Evolutionary conservation across 2,797 vertebrate species (phyloP).

Genomic region (Antrozous pallidus): DNA sequence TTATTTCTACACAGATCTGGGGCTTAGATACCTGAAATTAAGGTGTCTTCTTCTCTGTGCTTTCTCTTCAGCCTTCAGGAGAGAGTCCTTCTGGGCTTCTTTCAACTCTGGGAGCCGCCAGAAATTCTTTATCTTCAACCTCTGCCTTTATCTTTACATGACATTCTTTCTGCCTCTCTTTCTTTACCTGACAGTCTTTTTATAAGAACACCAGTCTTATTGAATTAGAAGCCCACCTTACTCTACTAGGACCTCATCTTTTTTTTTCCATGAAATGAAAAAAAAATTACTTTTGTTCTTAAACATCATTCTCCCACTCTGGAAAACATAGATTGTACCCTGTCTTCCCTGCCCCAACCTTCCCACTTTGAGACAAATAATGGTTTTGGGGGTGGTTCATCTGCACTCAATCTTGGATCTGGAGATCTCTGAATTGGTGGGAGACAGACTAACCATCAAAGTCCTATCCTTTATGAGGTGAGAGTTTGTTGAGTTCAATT

Average conservation of each 20-base stretch:
- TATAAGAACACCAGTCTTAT: neutral
- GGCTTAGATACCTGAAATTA: neutral
- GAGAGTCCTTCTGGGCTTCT: neutral
- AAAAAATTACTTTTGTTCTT: conserved; percentile 68
- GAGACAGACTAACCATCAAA: conserved; percentile 31
- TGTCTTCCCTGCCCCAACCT: neutral
- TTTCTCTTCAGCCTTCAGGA: neutral
- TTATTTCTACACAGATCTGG: neutral
- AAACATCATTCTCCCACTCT: conserved; percentile 60
- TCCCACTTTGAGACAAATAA: conserved; percentile 52
- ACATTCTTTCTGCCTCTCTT: neutral
- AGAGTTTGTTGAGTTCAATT: conserved; percentile 71
- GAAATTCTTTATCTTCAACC: neutral
- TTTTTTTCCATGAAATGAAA: conserved; percentile 73
- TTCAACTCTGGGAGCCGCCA: neutral
- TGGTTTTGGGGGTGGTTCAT: conserved; percentile 5
- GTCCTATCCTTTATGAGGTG: conserved; percentile 60
- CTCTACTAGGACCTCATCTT: neutral
- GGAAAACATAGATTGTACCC: conserved; percentile 43
- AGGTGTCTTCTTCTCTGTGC: neutral
- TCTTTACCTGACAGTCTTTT: neutral
- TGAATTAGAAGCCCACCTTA: neutral
- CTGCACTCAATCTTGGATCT: conserved; percentile 55
- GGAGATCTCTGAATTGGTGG: conserved; percentile 65
- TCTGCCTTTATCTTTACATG: neutral